phyloP scores from a whole-genome alignment of 2,113 vertebrate species.

The Atractosteus spatula region DNA sequence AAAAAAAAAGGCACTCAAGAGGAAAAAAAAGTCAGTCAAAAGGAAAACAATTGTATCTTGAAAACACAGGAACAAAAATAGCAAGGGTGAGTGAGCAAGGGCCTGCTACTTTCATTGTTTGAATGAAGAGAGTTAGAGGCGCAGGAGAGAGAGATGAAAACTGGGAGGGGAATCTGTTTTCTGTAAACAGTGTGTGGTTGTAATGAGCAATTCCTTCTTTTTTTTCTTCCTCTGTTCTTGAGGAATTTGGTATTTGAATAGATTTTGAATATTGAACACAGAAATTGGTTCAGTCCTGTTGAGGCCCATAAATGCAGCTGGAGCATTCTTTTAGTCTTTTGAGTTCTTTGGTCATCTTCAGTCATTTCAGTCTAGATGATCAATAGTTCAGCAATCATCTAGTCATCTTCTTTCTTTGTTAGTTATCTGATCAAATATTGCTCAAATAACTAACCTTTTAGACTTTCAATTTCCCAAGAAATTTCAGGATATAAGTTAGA shows the following conservation, averaged over 20 bases:
- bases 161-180: constrained; percentile 31
- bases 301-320: background rate
- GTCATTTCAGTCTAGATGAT: too few species aligned
- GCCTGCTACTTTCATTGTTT: constrained; percentile 35
- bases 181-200: constrained; percentile 23
- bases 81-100: constrained; percentile 54
- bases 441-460: background rate
- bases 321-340: too few species aligned
- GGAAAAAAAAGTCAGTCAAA: constrained; percentile 36
- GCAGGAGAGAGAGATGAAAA: constrained; percentile 19
- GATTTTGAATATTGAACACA: constrained; percentile 13
- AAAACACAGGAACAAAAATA: constrained; percentile 77
- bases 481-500: constrained; percentile 16
- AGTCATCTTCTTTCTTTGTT: too few species aligned
- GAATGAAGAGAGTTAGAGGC: constrained; percentile 39
- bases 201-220: constrained; percentile 1
- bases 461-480: constrained; percentile 17
- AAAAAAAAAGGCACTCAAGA: constrained; percentile 35
- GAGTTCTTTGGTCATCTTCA: too few species aligned
- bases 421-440: too few species aligned
- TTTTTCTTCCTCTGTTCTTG: constrained; percentile 20
- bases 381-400: too few species aligned
- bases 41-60: constrained; percentile 79
- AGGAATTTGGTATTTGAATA: background rate
- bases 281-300: background rate